Evolutionary conservation across 2,888 invertebrate species (phyloP), one percentile per base, ranked within the genome.

Genomic region (Diplolepis rosae): DNA sequence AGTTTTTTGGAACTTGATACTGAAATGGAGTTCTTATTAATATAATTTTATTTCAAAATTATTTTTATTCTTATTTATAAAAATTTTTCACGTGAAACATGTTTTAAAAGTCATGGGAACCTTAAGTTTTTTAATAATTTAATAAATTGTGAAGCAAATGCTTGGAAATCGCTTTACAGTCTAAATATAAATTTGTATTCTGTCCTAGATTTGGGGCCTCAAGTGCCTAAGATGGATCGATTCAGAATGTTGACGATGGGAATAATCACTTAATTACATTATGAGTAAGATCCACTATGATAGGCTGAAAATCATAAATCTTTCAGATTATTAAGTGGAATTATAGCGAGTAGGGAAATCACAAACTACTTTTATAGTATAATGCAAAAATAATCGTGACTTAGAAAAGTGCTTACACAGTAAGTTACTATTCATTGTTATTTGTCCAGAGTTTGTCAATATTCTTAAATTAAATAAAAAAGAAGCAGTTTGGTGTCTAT

Each of bases 301-400:
- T 13, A 24, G 24, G 39, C 61, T 61, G 24, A 27, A 61, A 61
- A 61, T 61, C n/a, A 27, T 18, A 24, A 24, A 61, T 24, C n/a
- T 2, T 13, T 13, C 22, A 56, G 56, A 35, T 56, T 32, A 13
- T 35, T 39, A n/a, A 61, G 24, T 24, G 5, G 4, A 61, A 39
- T 39, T 61, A 39, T 61, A 24, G 6, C 1, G 4, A 32, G 32
- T 9, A 39, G 39, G 24, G 18, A 35, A 22, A 22, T 35, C n/a
- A n/a, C n/a, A 35, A 32, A 13, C 18, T 61, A 35, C 11, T 13
- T 54, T 30, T 18, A 39, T 61, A 27, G 24, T 61, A 24, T n/a
- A 61, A 39, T 28, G 15, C 27, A n/a, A 28, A 52, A 30, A 30
- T 52, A 27, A 52, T 28, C 2, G 7, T 28, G 27, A 15, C 13